Base-by-base conservation (phyloP, 2,888 invertebrate species). In the Tiphia femorata region DNA sequence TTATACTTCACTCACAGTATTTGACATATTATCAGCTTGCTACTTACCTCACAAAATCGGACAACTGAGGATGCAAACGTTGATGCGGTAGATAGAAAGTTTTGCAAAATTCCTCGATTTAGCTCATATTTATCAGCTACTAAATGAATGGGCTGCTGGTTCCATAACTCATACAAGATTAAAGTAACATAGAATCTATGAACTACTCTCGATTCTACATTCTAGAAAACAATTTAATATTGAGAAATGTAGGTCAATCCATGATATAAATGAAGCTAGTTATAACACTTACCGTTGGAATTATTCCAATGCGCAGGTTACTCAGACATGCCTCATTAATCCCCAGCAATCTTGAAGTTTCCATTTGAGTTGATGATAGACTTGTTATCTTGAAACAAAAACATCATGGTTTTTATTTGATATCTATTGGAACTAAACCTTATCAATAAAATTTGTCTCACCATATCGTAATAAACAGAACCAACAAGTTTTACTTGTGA, bases 161-260 rank as follows among this genome's bases (percentile, higher is more conserved):
- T 88, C 88, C 93, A 91, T 17, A 95, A 84, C 67, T 95, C 93
- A 71, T 91, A 88, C 58, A 98, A 84, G 85, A 97, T 93, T 60
- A 98, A 82, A 6, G 96, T 93, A 56, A 94, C 84, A 81, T 94
- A 97, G 84, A 97, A 93, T 44, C 96, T 88, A 69, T 90, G 87
- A 54, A 95, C 73, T n/a, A 92, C 86, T 33, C 79, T 81, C 70
- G 87, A 86, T 0, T 89, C 83, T 6, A 90, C 84, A 69, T 84
- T 86, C 91, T 91, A 27, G 75, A 12, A 16, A 84, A 62, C 61
- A 55, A 48, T 61, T 14, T 43, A 47, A 58, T 49, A 38, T 50
- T n/a, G n/a, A n/a, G n/a, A n/a, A n/a, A n/a, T n/a, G n/a, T n/a
- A n/a, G n/a, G n/a, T n/a, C n/a, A n/a, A n/a, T 55, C 3, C 6